Conservation (phyloP, 2,797 vertebrate genomes). For the Distichodus sexfasciatus region DNA sequence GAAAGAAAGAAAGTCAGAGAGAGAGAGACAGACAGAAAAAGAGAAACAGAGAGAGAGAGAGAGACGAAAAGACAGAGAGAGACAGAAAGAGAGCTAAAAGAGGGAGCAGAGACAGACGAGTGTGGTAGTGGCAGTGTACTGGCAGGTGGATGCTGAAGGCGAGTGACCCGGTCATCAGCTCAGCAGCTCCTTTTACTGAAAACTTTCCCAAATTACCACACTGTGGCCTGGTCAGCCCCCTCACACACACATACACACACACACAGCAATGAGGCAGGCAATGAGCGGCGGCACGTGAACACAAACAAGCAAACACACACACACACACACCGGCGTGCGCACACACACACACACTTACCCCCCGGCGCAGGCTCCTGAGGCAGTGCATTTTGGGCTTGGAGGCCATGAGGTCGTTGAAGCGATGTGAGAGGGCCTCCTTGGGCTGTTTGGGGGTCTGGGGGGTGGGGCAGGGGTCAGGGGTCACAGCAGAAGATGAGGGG, state of each 20-base stretch:
- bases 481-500: slow-evolving; percentile 98
- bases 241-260: slow-evolving; percentile 31
- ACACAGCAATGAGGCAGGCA: slow-evolving; percentile 43
- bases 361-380: slow-evolving; percentile 98
- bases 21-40: too few relatives aligned
- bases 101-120: slow-evolving; percentile 19
- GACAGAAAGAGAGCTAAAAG: neutral
- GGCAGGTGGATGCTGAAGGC: neutral
- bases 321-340: slow-evolving; percentile 6
- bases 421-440: slow-evolving; percentile 98
- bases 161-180: neutral
- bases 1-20: neutral
- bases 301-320: slow-evolving; percentile 40
- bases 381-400: slow-evolving; percentile 99
- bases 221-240: slow-evolving; percentile 36
- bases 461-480: slow-evolving; percentile 89
- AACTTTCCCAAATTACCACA: neutral
- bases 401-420: slow-evolving; percentile 99
- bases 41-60: slow-evolving; percentile 3
- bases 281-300: slow-evolving; percentile 54
- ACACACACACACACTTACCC: slow-evolving; percentile 90
- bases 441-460: slow-evolving; percentile 99
- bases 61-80: neutral
- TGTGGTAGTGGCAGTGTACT: neutral
- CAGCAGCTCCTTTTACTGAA: neutral